A percentile compares a stretch with the other conserved stretches of the same genome.
These are phyloP conservation scores for Mobula hypostoma DNA, from an alignment of 2,113 vertebrate species.

Conservation along the genomic window DNA sequence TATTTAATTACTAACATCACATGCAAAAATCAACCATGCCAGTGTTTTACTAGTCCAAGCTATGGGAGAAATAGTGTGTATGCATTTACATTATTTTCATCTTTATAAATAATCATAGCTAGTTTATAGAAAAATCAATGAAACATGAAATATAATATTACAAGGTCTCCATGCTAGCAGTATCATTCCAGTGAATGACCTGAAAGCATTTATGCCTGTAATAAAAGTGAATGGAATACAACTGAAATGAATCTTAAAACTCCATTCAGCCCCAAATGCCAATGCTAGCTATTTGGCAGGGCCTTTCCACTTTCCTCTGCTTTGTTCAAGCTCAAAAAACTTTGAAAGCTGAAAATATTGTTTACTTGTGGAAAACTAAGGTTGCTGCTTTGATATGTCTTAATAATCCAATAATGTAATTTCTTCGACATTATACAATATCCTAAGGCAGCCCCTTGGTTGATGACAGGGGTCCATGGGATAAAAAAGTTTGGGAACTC, in stretches of 20 bases:
- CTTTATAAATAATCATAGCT: not conserved
- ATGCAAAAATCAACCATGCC: not conserved
- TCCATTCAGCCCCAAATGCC: too few relatives aligned
- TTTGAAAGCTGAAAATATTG: not conserved
- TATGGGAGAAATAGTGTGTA: not conserved
- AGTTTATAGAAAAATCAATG: not conserved
- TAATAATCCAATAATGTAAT: too few relatives aligned
- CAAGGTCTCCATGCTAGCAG: not conserved
- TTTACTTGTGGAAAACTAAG: not conserved
- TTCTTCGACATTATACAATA: too few relatives aligned
- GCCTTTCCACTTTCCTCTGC: too few relatives aligned
- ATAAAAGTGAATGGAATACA: not conserved
- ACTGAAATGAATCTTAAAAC: too few relatives aligned
- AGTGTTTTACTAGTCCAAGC: not conserved
- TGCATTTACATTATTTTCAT: not conserved
- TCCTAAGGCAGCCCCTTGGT: too few relatives aligned
- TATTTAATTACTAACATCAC: not conserved
- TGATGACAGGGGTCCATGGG: too few relatives aligned
- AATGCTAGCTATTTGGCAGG: too few relatives aligned
- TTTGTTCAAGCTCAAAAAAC: not conserved
- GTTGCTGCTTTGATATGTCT: too few relatives aligned
- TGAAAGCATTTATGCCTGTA: not conserved
- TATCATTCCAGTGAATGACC: not conserved
- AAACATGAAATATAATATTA: not conserved
- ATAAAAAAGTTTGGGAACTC: too few relatives aligned